Percentiles rank a stretch among this genome's conserved stretches.
These are phyloP conservation scores for Thryonomys swinderianus DNA, from an alignment of 2,113 vertebrate species.

Conservation along the genomic window DNA sequence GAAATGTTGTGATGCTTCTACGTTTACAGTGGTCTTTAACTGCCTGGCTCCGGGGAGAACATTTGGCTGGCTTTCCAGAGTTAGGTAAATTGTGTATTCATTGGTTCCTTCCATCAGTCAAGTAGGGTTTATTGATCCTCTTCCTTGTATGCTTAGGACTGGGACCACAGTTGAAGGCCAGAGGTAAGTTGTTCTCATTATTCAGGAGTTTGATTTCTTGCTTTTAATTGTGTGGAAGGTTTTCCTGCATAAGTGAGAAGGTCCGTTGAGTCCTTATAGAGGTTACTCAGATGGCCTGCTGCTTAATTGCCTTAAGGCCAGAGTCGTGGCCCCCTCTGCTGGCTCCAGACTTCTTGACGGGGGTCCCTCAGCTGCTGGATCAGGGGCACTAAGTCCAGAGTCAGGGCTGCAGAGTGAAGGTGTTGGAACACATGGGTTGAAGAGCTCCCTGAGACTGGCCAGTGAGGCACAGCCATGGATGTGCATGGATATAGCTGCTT, in stretches of 20 bases:
- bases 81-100: neutral
- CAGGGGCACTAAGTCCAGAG: neutral
- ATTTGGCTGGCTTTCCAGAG: neutral
- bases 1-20: neutral
- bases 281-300: neutral
- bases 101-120: neutral
- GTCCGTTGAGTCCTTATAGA: accelerated
- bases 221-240: neutral
- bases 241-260: neutral
- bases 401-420: neutral
- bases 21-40: neutral
- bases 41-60: neutral
- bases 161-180: neutral
- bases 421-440: neutral
- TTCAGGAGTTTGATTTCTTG: neutral
- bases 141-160: neutral
- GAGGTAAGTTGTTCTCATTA: neutral
- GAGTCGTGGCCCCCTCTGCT: neutral
- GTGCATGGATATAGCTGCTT: neutral
- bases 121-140: neutral
- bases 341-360: neutral
- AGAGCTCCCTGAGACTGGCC: neutral
- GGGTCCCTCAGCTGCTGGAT: accelerated
- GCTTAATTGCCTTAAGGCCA: neutral
- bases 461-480: accelerated